phyloP scores from a whole-genome alignment of 53 echinoderm and acorn worm species.

The Luidia sarsii region DNA sequence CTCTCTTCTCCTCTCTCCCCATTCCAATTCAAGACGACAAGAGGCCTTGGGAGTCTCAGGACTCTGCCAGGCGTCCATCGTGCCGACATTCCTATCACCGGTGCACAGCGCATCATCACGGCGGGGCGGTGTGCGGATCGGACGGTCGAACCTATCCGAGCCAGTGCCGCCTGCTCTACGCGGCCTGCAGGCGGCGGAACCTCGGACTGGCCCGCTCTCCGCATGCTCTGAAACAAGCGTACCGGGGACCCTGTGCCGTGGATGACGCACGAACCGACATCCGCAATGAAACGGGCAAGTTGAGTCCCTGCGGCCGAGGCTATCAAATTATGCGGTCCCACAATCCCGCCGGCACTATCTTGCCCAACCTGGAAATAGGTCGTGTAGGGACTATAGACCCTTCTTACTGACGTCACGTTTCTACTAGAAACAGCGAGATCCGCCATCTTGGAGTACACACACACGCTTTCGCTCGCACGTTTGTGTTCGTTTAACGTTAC shows the following conservation, averaged over 20 bases:
- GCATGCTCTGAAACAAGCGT: no score
- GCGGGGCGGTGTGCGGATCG: conserved; percentile 36
- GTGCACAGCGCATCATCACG: neutral
- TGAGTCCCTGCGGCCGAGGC: no score
- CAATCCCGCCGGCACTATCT: no score
- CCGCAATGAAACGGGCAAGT: conserved; percentile 33
- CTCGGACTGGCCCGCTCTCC: neutral
- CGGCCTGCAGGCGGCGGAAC: conserved; percentile 1
- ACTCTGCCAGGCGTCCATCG: neutral
- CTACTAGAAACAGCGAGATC: no score
- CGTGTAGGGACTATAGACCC: no score
- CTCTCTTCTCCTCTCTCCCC: neutral
- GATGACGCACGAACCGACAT: conserved; percentile 16
- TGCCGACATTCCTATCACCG: neutral
- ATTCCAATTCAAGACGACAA: neutral
- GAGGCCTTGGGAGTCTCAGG: no score
- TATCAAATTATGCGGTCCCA: no score
- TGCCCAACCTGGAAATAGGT: no score
- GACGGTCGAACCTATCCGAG: conserved; percentile 48
- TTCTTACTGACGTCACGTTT: no score
- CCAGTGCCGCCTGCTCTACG: conserved; percentile 22
- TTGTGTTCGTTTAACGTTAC: no score
- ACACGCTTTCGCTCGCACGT: no score
- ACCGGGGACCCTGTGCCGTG: neutral
- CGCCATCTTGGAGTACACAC: no score